Evolutionary conservation across 2,888 invertebrate species (phyloP).

Genomic region (Caenorhabditis sinica): DNA sequence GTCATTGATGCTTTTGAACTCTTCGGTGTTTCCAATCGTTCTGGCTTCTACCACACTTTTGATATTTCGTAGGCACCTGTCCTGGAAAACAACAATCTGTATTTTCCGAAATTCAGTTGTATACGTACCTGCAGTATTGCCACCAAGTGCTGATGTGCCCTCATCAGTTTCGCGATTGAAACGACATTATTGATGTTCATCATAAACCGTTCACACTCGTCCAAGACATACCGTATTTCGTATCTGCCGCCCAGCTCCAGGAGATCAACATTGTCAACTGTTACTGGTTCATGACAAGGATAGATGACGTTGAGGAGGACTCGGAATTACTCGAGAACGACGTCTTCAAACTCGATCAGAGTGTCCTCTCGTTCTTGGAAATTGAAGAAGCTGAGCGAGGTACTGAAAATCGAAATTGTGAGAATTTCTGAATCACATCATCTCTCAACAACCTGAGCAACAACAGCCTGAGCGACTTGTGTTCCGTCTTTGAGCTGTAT

Average conservation of each 20-base stretch:
- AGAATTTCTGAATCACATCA: too few relatives aligned
- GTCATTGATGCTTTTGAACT: constrained; percentile 80
- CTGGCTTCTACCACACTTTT: constrained; percentile 76
- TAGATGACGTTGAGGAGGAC: constrained; percentile 85
- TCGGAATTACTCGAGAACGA: constrained; percentile 82
- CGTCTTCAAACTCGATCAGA: constrained; percentile 79
- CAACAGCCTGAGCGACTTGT: too few relatives aligned
- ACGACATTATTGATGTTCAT: constrained; percentile 82
- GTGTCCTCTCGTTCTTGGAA: constrained; percentile 79
- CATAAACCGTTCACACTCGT: constrained; percentile 84
- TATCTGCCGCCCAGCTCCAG: constrained; percentile 84
- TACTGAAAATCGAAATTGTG: constrained; percentile 79
- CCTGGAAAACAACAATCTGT: constrained; percentile 62
- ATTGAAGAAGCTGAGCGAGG: constrained; percentile 79
- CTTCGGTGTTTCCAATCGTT: constrained; percentile 75
- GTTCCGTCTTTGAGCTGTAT: too few relatives aligned
- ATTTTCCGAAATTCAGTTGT: neutral
- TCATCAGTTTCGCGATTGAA: constrained; percentile 80
- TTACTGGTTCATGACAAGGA: constrained; percentile 84
- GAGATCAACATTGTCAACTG: constrained; percentile 84
- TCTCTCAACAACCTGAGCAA: too few relatives aligned
- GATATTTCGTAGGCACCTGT: constrained; percentile 79
- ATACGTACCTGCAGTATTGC: constrained; percentile 77
- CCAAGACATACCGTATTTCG: constrained; percentile 84
- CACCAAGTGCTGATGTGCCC: constrained; percentile 82